Evolutionary conservation across 2,888 invertebrate genomes (phyloP).

Genomic region (Protophormia terraenovae): DNA sequence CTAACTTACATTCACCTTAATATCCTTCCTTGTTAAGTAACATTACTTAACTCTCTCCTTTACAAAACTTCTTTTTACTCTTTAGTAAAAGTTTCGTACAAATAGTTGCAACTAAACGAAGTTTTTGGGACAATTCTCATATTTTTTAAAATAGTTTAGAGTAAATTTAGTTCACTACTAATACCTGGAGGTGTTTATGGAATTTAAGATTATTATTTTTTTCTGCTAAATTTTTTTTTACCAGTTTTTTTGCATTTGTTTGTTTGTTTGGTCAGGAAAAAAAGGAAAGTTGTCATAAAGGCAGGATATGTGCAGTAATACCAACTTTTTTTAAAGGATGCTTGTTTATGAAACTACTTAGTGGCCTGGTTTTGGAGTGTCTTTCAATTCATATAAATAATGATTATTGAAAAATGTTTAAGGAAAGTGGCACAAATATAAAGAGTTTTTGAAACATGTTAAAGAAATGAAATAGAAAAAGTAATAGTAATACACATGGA

Average conservation of each 20-base stretch:
- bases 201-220: background rate
- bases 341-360: slow-evolving; percentile 28
- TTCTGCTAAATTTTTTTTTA: background rate
- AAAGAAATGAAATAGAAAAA: background rate
- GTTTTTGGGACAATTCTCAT: slow-evolving; percentile 28
- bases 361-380: slow-evolving; percentile 38
- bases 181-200: background rate
- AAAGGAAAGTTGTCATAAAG: slow-evolving; percentile 45
- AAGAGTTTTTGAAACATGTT: background rate
- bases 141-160: background rate
- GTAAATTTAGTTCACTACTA: background rate
- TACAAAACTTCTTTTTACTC: background rate
- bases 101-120: background rate
- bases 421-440: background rate
- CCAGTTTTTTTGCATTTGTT: background rate
- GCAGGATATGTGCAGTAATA: slow-evolving; percentile 23
- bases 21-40: background rate
- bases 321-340: background rate
- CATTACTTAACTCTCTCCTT: background rate
- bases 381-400: background rate
- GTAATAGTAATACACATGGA: background rate
- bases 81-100: background rate
- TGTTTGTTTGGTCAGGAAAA: slow-evolving; percentile 13
- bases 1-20: no score
- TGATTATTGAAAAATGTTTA: background rate